Evolutionary conservation across 2,888 invertebrate species (phyloP).

Genomic region (Eristalis pertinax): DNA sequence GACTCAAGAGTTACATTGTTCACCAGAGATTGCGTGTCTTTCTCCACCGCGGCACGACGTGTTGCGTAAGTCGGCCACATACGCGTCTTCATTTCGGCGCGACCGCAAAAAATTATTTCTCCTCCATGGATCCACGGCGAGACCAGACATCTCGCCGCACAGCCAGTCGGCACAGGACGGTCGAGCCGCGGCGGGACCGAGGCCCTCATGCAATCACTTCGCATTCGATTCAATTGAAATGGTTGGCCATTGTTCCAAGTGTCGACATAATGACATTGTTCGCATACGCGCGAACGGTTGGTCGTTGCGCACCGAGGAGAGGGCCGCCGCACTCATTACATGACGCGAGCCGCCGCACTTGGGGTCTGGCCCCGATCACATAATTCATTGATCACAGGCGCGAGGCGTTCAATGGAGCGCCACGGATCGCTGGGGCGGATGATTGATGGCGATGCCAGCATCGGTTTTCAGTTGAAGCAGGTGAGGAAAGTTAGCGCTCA

Average conservation of each 20-base stretch:
- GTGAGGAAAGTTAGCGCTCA: slow-evolving; percentile 6
- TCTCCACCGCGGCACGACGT: slow-evolving; percentile 14
- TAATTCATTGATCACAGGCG: slow-evolving; percentile 48
- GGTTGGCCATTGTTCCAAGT: slow-evolving; percentile 62
- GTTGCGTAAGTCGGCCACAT: slow-evolving; percentile 44
- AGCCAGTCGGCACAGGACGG: not conserved
- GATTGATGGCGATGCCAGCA: slow-evolving; percentile 48
- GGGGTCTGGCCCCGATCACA: slow-evolving; percentile 37
- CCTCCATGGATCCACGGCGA: slow-evolving; percentile 29
- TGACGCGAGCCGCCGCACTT: slow-evolving; percentile 27
- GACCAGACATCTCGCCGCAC: not conserved
- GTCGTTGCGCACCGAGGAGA: slow-evolving; percentile 35
- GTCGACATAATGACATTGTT: slow-evolving; percentile 71
- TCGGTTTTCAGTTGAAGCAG: slow-evolving; percentile 11
- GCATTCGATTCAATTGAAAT: slow-evolving; percentile 61
- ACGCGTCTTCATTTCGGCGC: slow-evolving; percentile 15
- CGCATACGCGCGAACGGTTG: slow-evolving; percentile 56
- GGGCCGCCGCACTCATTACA: slow-evolving; percentile 30
- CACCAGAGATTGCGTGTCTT: slow-evolving; percentile 17
- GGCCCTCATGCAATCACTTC: slow-evolving; percentile 56
- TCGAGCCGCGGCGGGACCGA: not conserved
- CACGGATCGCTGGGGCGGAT: slow-evolving; percentile 29
- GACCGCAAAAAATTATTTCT: slow-evolving; percentile 26
- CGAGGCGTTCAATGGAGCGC: slow-evolving; percentile 21
- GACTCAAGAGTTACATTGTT: slow-evolving; percentile 33